Conservation (phyloP, 2,797 vertebrate genomes). For the Melanogrammus aeglefinus region DNA sequence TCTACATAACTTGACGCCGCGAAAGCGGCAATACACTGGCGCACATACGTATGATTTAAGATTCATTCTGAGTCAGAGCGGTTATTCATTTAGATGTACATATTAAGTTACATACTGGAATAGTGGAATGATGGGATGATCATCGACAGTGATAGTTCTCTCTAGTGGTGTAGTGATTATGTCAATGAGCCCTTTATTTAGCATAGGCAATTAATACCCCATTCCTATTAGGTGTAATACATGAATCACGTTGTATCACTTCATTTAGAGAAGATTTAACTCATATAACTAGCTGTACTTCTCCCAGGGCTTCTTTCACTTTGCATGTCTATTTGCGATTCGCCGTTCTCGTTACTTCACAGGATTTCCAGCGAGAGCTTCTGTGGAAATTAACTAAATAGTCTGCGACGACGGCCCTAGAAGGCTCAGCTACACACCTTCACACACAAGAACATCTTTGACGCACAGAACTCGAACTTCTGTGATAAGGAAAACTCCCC, state of each 20-base stretch:
- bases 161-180: neutral
- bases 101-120: neutral
- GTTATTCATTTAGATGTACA: neutral
- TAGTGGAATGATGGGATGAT: too few species aligned
- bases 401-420: neutral
- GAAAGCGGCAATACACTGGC: neutral
- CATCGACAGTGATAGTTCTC: too few species aligned
- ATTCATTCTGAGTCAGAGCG: neutral
- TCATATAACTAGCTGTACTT: neutral
- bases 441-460: neutral
- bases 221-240: neutral
- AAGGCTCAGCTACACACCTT: neutral
- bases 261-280: neutral
- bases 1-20: neutral
- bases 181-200: neutral
- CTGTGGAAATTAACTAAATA: neutral
- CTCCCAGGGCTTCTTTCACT: neutral
- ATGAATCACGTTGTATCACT: neutral
- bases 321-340: neutral
- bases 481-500: neutral
- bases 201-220: neutral
- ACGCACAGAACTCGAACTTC: too few species aligned
- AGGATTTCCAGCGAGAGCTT: neutral
- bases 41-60: neutral
- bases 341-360: neutral